These are phyloP conservation scores for Tyto alba DNA, from an alignment of 2,113 vertebrate species.

Conservation along the genomic window DNA sequence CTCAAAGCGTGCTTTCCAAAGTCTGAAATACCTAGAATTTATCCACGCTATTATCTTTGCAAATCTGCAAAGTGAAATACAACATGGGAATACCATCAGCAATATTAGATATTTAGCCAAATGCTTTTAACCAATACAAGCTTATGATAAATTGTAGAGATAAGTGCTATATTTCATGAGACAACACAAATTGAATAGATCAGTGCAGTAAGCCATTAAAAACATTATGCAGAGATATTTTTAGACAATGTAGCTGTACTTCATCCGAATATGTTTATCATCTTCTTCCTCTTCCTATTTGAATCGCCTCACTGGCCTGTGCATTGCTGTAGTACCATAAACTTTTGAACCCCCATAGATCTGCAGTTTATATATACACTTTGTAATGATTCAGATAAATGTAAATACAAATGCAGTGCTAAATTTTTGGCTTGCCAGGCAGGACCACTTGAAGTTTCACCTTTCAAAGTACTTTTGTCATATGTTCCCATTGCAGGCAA, in stretches of 20 bases:
- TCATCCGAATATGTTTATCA: neutral
- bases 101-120: neutral
- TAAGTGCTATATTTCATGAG: neutral
- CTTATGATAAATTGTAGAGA: neutral
- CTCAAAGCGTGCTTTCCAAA: neutral
- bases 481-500: neutral
- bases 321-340: neutral
- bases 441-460: neutral
- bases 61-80: neutral
- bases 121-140: neutral
- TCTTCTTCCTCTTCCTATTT: neutral
- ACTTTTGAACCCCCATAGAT: neutral
- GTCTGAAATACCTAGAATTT: conserved; percentile 11
- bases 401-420: neutral
- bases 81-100: neutral
- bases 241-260: neutral
- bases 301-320: neutral
- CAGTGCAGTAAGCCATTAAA: neutral
- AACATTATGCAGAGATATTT: neutral
- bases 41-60: neutral
- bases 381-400: neutral
- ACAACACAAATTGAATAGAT: neutral
- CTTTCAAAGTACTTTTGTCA: neutral
- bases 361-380: neutral
- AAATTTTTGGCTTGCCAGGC: neutral